These are phyloP conservation scores for Zosterops pallidus DNA, from an alignment of 2,113 vertebrate genomes.

Conservation along the genomic window DNA sequence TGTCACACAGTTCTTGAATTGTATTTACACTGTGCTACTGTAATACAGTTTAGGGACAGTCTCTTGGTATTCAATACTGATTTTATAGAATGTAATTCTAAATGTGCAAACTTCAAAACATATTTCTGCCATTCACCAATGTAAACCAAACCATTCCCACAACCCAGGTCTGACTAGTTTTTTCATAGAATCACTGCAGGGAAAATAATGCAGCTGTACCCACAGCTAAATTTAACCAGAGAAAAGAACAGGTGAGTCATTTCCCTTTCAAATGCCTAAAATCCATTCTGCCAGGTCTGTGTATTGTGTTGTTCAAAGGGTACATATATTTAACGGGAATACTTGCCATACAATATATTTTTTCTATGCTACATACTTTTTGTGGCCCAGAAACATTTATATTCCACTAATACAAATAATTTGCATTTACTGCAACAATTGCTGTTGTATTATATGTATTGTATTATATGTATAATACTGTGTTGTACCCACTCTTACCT, in stretches of 20 bases:
- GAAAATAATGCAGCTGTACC: neutral
- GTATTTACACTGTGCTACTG: neutral
- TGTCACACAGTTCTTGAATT: neutral
- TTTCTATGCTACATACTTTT: neutral
- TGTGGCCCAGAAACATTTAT: neutral
- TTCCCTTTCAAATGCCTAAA: slow-evolving; percentile 16
- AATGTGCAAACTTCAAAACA: neutral
- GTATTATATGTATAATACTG: neutral
- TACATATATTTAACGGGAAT: neutral
- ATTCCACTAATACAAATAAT: neutral
- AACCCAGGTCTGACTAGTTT: neutral
- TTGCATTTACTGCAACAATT: neutral
- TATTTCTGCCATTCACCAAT: neutral
- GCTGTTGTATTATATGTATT: neutral
- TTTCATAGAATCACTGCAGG: neutral
- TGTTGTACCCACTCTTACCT: neutral
- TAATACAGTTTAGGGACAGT: neutral
- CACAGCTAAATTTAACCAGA: slow-evolving; percentile 45
- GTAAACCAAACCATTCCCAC: neutral
- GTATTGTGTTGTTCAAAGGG: neutral
- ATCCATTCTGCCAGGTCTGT: neutral
- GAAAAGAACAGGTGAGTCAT: slow-evolving; percentile 43
- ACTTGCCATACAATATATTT: neutral
- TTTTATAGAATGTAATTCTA: neutral
- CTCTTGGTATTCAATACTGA: neutral